Evolutionary conservation across 2,888 invertebrate species (phyloP).

Genomic region (Panorpa germanica): DNA sequence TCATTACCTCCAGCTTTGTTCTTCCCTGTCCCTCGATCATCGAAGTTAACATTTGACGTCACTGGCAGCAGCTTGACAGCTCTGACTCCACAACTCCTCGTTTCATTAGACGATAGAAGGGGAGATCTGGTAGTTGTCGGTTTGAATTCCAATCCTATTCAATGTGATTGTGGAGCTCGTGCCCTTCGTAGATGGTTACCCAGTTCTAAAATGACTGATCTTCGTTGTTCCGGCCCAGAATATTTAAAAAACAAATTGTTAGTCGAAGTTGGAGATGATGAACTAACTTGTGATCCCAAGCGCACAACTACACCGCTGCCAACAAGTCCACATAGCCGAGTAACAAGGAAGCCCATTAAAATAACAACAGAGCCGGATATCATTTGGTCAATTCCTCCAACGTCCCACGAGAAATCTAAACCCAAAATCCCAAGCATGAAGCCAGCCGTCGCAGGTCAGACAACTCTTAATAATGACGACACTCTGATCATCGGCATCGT

Average conservation of each 20-base stretch:
- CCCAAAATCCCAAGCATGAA: slow-evolving; percentile 34
- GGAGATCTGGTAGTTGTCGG: slow-evolving; percentile 57
- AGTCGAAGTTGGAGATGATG: slow-evolving; percentile 60
- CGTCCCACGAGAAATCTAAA: slow-evolving; percentile 36
- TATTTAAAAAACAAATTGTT: slow-evolving; percentile 46
- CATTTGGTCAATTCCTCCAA: slow-evolving; percentile 73
- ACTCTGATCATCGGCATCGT: slow-evolving; percentile 91
- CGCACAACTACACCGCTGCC: slow-evolving; percentile 29
- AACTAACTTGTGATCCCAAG: slow-evolving; percentile 56
- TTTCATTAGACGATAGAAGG: slow-evolving; percentile 63
- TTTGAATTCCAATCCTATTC: slow-evolving; percentile 58
- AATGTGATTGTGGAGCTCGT: slow-evolving; percentile 69
- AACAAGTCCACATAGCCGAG: slow-evolving; percentile 17
- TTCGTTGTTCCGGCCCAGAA: slow-evolving; percentile 50
- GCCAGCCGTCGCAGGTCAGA: slow-evolving; percentile 32
- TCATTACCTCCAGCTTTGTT: slow-evolving; percentile 63
- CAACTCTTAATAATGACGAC: slow-evolving; percentile 63
- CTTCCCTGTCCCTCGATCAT: slow-evolving; percentile 75
- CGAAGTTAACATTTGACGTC: slow-evolving; percentile 58
- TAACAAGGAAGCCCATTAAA: slow-evolving; percentile 13
- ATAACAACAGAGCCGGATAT: slow-evolving; percentile 67
- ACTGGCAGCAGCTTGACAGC: slow-evolving; percentile 59
- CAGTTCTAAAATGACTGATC: slow-evolving; percentile 36
- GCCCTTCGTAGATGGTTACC: slow-evolving; percentile 65
- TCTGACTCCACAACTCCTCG: slow-evolving; percentile 57